A percentile compares a stretch with the other conserved stretches of the same genome.
phyloP scores from a whole-genome alignment of 2,888 invertebrate species.

The Stenichneumon culpator region DNA sequence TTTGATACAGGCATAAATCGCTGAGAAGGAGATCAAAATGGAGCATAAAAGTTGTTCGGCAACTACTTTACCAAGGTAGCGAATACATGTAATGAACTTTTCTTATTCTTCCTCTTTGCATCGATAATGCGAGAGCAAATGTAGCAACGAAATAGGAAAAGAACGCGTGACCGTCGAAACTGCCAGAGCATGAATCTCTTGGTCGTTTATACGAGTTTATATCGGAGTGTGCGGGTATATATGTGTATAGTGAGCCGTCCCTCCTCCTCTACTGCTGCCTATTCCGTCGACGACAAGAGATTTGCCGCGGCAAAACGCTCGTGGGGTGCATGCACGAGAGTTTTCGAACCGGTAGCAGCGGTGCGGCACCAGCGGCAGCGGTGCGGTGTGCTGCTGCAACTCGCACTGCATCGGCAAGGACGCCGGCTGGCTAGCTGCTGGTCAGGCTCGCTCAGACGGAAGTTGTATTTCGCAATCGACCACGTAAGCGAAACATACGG shows the following conservation, averaged over 20 bases:
- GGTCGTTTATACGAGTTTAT: slow-evolving; percentile 8
- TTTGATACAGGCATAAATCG: background rate
- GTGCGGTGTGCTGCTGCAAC: slow-evolving; percentile 20
- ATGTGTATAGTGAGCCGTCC: background rate
- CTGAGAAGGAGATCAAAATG: slow-evolving; percentile 1
- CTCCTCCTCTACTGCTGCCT: background rate
- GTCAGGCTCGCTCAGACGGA: slow-evolving; percentile 68
- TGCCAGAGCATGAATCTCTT: slow-evolving; percentile 49
- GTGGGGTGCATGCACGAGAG: slow-evolving; percentile 47
- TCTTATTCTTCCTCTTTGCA: slow-evolving; percentile 36
- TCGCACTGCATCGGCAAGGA: slow-evolving; percentile 55
- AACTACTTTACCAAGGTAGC: slow-evolving; percentile 9
- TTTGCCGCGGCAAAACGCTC: slow-evolving; percentile 44
- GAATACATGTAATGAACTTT: background rate
- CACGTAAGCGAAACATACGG: slow-evolving; percentile 74
- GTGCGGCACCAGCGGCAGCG: slow-evolving; percentile 12
- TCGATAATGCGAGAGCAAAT: slow-evolving; percentile 64
- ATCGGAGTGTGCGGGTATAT: background rate
- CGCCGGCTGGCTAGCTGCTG: slow-evolving; percentile 53
- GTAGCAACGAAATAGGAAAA: slow-evolving; percentile 46
- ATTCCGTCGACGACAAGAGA: slow-evolving; percentile 46
- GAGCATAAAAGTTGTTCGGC: background rate
- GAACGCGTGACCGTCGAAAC: slow-evolving; percentile 52
- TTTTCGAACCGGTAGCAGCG: slow-evolving; percentile 35
- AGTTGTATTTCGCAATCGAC: slow-evolving; percentile 78